These are phyloP conservation scores for Alentia gelatinosa DNA, from an alignment of 2,888 invertebrate genomes.

Conservation along the genomic window DNA sequence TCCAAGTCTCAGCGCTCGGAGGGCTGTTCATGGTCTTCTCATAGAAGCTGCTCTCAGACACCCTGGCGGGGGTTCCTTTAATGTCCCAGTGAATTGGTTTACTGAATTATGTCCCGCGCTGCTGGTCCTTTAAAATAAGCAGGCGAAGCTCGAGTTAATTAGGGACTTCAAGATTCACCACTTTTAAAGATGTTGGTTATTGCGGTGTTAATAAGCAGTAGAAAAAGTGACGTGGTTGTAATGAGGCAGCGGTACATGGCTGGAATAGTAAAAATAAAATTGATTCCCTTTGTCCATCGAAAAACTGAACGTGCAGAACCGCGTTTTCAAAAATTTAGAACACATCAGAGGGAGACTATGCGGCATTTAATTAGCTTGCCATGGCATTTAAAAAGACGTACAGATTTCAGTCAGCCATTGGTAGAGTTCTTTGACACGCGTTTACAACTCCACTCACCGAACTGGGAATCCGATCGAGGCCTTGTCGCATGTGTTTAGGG, in stretches of 20 bases:
- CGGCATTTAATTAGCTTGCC: neutral
- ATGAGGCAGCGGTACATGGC: conserved; percentile 2
- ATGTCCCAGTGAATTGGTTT: neutral
- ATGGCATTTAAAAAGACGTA: neutral
- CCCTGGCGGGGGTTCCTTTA: neutral
- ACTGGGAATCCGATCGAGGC: neutral
- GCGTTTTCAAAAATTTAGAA: conserved; percentile 3
- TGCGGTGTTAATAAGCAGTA: neutral
- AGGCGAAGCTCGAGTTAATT: neutral
- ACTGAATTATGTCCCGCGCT: neutral
- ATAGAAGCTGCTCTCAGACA: neutral
- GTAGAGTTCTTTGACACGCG: neutral
- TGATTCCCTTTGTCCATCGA: neutral
- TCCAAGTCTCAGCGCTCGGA: neutral
- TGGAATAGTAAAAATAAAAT: neutral
- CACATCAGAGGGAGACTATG: conserved; percentile 10
- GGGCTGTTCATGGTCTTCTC: neutral
- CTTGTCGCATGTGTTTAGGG: neutral
- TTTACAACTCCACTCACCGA: neutral
- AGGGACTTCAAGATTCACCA: neutral
- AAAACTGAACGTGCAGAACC: neutral
- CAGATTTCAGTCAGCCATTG: neutral
- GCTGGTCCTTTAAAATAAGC: neutral
- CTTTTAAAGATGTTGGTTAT: conserved; percentile 22
- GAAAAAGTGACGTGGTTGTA: neutral